These are phyloP conservation scores for Dipodomys ordii DNA, from an alignment of 2,113 vertebrate genomes.

Conservation along the genomic window DNA sequence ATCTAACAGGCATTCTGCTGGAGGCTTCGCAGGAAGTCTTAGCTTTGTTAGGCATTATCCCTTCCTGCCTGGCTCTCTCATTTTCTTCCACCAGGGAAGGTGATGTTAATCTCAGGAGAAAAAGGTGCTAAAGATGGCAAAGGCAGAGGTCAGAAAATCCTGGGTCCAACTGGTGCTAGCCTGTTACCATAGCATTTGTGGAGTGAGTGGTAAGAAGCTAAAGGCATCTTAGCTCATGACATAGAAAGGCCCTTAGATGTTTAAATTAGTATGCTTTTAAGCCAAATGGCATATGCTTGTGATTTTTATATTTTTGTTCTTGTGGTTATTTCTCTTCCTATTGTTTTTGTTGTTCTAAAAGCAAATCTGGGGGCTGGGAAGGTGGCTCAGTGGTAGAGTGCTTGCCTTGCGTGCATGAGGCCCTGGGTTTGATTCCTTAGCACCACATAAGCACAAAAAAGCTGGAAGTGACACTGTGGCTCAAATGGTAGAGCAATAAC, in stretches of 20 bases:
- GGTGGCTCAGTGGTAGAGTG: too few relatives aligned
- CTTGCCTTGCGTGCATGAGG: too few relatives aligned
- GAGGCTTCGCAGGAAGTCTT: not conserved
- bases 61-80: not conserved
- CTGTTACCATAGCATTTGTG: too few relatives aligned
- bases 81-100: not conserved
- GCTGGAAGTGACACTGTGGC: too few relatives aligned
- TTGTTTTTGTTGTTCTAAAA: conserved; percentile 20
- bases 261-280: not conserved
- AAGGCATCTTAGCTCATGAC: not conserved
- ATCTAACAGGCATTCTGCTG: not conserved
- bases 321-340: not conserved
- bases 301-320: conserved; percentile 30
- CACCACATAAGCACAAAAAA: too few relatives aligned
- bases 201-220: not conserved
- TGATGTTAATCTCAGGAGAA: not conserved
- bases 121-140: not conserved
- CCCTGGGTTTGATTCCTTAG: too few relatives aligned
- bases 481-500: too few relatives aligned
- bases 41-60: not conserved
- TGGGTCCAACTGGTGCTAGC: fast-evolving
- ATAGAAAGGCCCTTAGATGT: not conserved
- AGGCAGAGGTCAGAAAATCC: not conserved
- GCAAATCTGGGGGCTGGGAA: not conserved
- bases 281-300: not conserved